Percentiles rank a stretch among this genome's conserved stretches.
Evolutionary conservation across 1,140 invertebrate genomes (phyloP).

Genomic region (Anoplolepis gracilipes): DNA sequence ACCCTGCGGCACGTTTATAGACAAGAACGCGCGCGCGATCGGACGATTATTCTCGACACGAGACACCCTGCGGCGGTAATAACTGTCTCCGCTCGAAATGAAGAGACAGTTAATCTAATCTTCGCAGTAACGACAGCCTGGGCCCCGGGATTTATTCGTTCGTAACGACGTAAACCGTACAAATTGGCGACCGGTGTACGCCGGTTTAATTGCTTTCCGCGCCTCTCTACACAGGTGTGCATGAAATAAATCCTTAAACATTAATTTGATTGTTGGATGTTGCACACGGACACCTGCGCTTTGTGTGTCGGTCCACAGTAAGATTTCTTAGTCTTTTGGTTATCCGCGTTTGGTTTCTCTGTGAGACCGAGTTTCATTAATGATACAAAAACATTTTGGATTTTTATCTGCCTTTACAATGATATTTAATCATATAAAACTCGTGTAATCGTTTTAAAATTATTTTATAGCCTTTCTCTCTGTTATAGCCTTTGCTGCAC

Average conservation of each 20-base stretch:
- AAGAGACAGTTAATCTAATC: conserved; percentile 64
- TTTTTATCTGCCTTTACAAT: background rate
- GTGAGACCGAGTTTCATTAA: background rate
- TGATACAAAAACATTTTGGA: background rate
- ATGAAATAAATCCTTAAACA: conserved; percentile 56
- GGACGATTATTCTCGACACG: conserved; percentile 51
- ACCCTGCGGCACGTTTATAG: conserved; percentile 44
- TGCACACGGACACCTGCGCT: conserved; percentile 42
- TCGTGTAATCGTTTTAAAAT: background rate
- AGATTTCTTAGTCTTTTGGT: background rate
- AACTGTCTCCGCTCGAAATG: conserved; percentile 59
- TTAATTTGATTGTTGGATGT: conserved; percentile 49
- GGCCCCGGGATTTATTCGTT: conserved; percentile 53
- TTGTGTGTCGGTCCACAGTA: background rate
- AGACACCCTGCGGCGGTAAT: conserved; percentile 59
- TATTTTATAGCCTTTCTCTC: background rate
- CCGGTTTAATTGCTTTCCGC: conserved; percentile 35
- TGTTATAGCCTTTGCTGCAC: background rate
- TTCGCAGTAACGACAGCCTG: conserved; percentile 47
- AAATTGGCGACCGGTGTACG: conserved; percentile 52
- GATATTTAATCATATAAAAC: background rate
- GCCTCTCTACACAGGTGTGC: conserved; percentile 34
- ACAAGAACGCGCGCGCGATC: conserved; percentile 57
- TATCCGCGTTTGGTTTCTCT: background rate
- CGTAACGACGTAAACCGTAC: conserved; percentile 56